These are phyloP conservation scores for Calephelis virginiensis DNA, from an alignment of 1,140 invertebrate species.

Conservation along the genomic window DNA sequence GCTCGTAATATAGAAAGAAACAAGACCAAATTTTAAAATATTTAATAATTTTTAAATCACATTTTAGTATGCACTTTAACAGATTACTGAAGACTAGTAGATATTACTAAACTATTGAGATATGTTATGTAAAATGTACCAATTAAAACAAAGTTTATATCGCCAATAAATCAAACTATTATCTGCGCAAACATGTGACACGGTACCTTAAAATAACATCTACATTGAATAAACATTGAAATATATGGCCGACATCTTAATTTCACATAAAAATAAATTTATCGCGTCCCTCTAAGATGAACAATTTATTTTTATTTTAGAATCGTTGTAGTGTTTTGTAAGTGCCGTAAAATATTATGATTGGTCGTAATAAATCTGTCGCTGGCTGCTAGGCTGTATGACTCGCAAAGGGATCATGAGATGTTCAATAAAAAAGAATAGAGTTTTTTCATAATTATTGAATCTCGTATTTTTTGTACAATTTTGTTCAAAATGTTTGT, in stretches of 20 bases:
- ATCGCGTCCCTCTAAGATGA: conserved; percentile 33
- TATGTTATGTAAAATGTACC: too few species aligned
- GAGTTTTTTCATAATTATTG: not conserved
- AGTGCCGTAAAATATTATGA: conserved; percentile 48
- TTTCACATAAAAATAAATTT: conserved; percentile 45
- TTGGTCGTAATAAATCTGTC: conserved; percentile 47
- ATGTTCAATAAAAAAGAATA: not conserved
- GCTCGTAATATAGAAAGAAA: too few species aligned
- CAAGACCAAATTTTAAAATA: too few species aligned
- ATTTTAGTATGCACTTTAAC: too few species aligned
- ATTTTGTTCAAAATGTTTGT: too few species aligned
- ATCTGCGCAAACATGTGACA: conserved; percentile 12
- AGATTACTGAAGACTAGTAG: too few species aligned
- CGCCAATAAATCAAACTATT: conserved; percentile 12
- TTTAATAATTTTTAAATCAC: too few species aligned
- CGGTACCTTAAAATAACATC: conserved; percentile 24
- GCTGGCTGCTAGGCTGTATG: conserved; percentile 18
- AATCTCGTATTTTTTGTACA: too few species aligned
- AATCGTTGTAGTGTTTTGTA: conserved; percentile 45
- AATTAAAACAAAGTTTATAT: conserved; percentile 7
- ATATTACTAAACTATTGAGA: too few species aligned
- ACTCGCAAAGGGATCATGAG: not conserved
- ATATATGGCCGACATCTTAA: conserved; percentile 48
- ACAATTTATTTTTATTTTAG: conserved; percentile 49
- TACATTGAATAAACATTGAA: conserved; percentile 39